phyloP scores from a whole-genome alignment of 2,888 invertebrate species.

The Horisme vitalbata region DNA sequence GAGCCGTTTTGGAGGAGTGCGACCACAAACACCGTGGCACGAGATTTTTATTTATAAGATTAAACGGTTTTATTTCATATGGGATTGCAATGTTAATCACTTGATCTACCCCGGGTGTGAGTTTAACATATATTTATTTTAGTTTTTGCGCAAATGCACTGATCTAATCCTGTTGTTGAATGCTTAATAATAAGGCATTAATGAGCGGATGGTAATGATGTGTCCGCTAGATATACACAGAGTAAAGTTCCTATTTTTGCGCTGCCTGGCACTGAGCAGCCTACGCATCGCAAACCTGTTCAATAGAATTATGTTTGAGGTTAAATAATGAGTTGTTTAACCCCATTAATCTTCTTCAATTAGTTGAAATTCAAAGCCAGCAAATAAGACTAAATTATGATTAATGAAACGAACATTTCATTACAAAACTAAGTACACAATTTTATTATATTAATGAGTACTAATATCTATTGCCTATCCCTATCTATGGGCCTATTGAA shows the following conservation, averaged over 20 bases:
- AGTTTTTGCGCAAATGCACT: no score
- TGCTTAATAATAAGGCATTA: not conserved
- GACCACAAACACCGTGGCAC: no score
- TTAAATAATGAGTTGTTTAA: slow-evolving; percentile 13
- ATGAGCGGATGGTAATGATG: not conserved
- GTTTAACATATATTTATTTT: no score
- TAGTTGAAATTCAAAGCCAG: slow-evolving; percentile 27
- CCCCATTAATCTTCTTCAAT: slow-evolving; percentile 29
- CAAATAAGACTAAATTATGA: slow-evolving; percentile 27
- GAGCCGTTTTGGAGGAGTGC: no score
- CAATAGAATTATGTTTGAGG: slow-evolving; percentile 9
- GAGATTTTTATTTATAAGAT: no score
- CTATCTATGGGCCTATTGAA: no score
- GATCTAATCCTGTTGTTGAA: no score
- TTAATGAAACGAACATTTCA: slow-evolving; percentile 16
- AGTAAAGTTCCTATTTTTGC: not conserved
- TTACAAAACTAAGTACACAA: not conserved
- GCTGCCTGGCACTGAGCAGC: slow-evolving; percentile 17
- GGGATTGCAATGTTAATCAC: no score
- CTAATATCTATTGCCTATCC: no score
- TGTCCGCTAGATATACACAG: slow-evolving; percentile 9
- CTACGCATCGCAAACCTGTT: slow-evolving; percentile 23
- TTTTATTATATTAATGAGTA: no score
- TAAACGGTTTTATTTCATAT: no score
- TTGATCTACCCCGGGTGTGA: no score